Evolutionary conservation across 2,888 invertebrate species (phyloP).

Genomic region (Acrocyrtus sp.): DNA sequence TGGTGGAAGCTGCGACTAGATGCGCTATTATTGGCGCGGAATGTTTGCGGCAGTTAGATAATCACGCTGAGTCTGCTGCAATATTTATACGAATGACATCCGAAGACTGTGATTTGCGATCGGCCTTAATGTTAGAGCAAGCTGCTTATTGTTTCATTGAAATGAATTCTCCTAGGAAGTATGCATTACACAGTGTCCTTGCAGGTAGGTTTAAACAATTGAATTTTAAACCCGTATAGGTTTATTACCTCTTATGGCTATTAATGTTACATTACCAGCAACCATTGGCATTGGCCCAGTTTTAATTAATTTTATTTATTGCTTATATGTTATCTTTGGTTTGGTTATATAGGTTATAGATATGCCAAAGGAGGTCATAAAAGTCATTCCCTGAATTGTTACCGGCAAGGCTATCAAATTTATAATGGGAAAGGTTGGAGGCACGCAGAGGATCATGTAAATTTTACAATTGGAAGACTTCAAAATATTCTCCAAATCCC

Average conservation of each 20-base stretch:
- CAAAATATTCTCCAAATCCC: slow-evolving; percentile 72
- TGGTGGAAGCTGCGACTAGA: slow-evolving; percentile 91
- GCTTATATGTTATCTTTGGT: too few relatives aligned
- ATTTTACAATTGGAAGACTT: slow-evolving; percentile 92
- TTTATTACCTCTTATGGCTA: too few relatives aligned
- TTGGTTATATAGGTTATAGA: slow-evolving; percentile 74
- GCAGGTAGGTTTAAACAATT: slow-evolving; percentile 73
- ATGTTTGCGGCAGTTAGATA: slow-evolving; percentile 80
- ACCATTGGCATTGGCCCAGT: too few relatives aligned
- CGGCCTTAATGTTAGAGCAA: slow-evolving; percentile 93
- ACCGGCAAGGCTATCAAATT: slow-evolving; percentile 87
- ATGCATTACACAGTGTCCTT: slow-evolving; percentile 95
- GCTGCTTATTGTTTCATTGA: slow-evolving; percentile 91
- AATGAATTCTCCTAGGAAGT: slow-evolving; percentile 80
- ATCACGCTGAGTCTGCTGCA: slow-evolving; percentile 92
- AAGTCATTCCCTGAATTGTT: slow-evolving; percentile 91
- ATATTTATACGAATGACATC: slow-evolving; percentile 95
- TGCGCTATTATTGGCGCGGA: slow-evolving; percentile 90
- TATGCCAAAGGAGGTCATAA: slow-evolving; percentile 93
- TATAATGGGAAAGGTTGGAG: slow-evolving; percentile 86
- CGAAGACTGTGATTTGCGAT: slow-evolving; percentile 96
- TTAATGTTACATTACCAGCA: too few relatives aligned
- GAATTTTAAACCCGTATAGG: too few relatives aligned
- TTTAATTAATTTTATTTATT: too few relatives aligned
- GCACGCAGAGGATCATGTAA: slow-evolving; percentile 94